Evolutionary conservation across 2,113 vertebrate genomes (phyloP), one percentile per base, ranked within the genome.

Genomic region (Seriola quinqueradiata): DNA sequence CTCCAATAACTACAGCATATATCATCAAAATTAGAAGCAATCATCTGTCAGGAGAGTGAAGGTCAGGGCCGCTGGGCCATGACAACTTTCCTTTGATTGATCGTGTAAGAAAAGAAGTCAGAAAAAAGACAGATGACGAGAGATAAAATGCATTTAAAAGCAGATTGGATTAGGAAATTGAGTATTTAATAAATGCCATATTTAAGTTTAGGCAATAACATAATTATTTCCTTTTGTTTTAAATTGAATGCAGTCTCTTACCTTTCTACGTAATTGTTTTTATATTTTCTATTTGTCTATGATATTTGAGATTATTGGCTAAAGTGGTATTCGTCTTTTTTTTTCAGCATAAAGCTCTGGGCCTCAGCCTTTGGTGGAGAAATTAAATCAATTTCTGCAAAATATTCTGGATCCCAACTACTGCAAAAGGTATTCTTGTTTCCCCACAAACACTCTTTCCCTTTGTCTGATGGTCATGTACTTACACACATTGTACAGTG

Each of bases 361-460:
- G 98, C 98, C 89, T 99, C 98, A 28, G 98, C 98, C 19, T 99
- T 99, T 85, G 98, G 98, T 89, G 98, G 98, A 84, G 98, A 99
- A 95, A 99, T 99, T 91, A 98, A 99, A 96, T 99, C 98, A 70
- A 98, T 99, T 81, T 97, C 98, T 88, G 97, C 97, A 40, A 99
- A 99, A 95, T 99, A 99, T 92, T 99, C 98, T 0, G 98, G 98
- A 90, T 99, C 97, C 17, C 97, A 98, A 92, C 95, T 99, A 61
- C 95, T 99, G 88, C 98, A 99, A 91, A 99, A 99, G 98, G 98
- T 99, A 98, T 5, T 70, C 13, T 71, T 4, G 46, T 75, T 52
- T 71, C 19, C 38, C 28, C 59, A 60, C 17, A n/a, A 46, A 65
- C 5, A 48, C 8, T 70, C 25, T 58, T 65, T 65, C 58, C 19